These are phyloP conservation scores for Monomorium pharaonis DNA, from an alignment of 1,140 invertebrate genomes.

Conservation along the genomic window DNA sequence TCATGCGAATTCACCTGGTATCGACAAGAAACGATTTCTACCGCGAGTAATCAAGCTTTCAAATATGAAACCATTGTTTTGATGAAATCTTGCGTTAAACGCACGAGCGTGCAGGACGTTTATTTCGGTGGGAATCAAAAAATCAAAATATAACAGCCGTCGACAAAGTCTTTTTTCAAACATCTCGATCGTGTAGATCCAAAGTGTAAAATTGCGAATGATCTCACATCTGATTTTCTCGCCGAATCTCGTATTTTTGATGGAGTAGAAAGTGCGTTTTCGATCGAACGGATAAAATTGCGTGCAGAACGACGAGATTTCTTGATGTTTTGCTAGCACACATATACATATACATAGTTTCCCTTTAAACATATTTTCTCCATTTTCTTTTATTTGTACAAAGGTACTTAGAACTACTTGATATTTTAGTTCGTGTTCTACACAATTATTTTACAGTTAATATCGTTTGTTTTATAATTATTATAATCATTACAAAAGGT, in stretches of 20 bases:
- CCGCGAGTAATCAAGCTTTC: conserved; percentile 25
- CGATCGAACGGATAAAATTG: neutral
- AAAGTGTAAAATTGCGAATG: conserved; percentile 28
- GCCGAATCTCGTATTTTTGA: neutral
- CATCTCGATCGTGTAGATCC: neutral
- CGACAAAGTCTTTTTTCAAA: neutral
- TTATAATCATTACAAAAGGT: neutral
- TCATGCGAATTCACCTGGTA: conserved; percentile 12
- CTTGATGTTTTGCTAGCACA: neutral
- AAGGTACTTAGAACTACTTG: neutral
- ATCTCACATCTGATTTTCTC: neutral
- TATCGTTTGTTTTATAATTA: neutral
- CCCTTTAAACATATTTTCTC: neutral
- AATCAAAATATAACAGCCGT: conserved; percentile 35
- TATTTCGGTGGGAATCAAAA: conserved; percentile 41
- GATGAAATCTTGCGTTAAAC: conserved; percentile 6
- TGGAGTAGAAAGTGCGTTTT: neutral
- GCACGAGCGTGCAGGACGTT: neutral
- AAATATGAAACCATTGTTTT: conserved; percentile 15
- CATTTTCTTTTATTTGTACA: neutral
- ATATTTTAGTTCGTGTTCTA: neutral
- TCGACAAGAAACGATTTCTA: conserved; percentile 19
- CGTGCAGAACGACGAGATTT: neutral
- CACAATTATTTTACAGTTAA: neutral
- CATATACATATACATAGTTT: too few relatives aligned